phyloP scores from a whole-genome alignment of 2,888 invertebrate genomes.

The Acanthosepion pharaonis region DNA sequence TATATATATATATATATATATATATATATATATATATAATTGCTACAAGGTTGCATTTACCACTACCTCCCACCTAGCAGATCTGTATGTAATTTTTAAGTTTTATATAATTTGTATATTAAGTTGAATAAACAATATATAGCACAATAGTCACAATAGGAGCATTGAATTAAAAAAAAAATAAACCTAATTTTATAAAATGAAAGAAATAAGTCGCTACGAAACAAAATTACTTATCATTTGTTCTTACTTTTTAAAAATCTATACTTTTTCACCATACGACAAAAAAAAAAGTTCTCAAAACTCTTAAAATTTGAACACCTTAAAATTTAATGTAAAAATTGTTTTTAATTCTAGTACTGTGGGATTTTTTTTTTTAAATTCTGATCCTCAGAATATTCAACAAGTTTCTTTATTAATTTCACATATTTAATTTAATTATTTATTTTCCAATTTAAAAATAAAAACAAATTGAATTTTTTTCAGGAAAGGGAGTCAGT shows the following conservation, averaged over 20 bases:
- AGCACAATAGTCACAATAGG: neutral
- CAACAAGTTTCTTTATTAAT: neutral
- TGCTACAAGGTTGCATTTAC: neutral
- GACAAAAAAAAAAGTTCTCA: too few relatives aligned
- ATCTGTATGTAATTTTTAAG: neutral
- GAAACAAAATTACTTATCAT: too few relatives aligned
- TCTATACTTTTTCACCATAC: too few relatives aligned
- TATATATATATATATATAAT: neutral
- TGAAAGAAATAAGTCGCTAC: too few relatives aligned
- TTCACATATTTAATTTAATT: neutral
- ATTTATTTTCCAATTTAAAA: neutral
- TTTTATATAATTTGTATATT: too few relatives aligned
- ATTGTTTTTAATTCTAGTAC: neutral
- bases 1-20: too few relatives aligned
- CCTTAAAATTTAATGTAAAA: neutral
- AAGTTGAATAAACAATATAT: neutral
- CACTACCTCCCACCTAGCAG: neutral
- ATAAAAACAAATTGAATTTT: rapidly evolving
- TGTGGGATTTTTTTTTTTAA: neutral
- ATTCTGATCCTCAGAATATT: neutral
- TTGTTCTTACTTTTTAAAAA: too few relatives aligned
- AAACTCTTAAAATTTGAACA: too few relatives aligned
- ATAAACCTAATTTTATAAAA: neutral
- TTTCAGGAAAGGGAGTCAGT: neutral
- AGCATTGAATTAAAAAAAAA: neutral